Conservation (phyloP, 2,888 invertebrate genomes). For the Eledone cirrhosa region DNA sequence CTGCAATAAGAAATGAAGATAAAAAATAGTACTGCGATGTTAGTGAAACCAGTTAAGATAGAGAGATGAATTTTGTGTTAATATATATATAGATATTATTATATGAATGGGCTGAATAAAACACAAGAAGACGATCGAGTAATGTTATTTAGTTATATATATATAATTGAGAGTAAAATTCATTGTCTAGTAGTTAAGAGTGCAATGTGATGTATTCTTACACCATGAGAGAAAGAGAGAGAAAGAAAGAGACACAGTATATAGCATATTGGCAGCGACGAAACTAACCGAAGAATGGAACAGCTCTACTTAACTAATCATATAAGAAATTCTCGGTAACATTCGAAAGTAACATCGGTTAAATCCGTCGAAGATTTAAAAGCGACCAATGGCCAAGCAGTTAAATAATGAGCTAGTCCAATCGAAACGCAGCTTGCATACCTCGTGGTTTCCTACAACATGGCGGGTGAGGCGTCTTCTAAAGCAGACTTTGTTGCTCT, state of each 20-base stretch:
- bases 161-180: background rate
- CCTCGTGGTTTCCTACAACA: constrained; percentile 63
- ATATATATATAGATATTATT: no score
- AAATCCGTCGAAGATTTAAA: constrained; percentile 45
- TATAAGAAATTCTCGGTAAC: constrained; percentile 40
- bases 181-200: background rate
- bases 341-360: constrained; percentile 47
- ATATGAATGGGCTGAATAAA: no score
- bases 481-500: constrained; percentile 56
- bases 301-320: no score
- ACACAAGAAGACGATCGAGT: no score
- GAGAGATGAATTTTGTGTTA: no score
- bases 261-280: no score
- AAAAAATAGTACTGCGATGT: no score
- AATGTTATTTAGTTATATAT: no score
- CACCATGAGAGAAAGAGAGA: background rate
- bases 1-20: no score
- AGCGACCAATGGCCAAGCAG: constrained; percentile 51
- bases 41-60: no score
- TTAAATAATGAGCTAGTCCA: constrained; percentile 40
- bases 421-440: constrained; percentile 45
- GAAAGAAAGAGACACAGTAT: no score
- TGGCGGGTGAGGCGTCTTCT: constrained; percentile 65
- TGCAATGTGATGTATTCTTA: background rate
- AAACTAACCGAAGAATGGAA: no score